phyloP scores from a whole-genome alignment of 1,140 invertebrate species.

The Oncopodura yosiiana region DNA sequence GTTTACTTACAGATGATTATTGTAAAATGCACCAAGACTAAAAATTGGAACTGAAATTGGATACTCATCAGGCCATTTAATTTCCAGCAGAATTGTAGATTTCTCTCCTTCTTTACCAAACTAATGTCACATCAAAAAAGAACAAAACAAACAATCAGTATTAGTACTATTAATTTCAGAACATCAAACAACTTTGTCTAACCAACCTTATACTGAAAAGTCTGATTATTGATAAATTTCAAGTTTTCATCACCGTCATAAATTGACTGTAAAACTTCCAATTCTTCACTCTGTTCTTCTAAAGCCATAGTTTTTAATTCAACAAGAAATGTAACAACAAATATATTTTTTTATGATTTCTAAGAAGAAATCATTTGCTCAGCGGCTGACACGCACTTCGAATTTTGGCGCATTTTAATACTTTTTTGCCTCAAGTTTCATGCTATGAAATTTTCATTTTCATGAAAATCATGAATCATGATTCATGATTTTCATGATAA shows the following conservation, averaged over 20 bases:
- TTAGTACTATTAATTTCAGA: not conserved
- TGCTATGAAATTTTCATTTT: too few relatives aligned
- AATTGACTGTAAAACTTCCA: slow-evolving; percentile 82
- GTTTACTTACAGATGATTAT: slow-evolving; percentile 74
- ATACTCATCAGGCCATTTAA: slow-evolving; percentile 74
- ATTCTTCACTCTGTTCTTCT: slow-evolving; percentile 71
- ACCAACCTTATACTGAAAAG: slow-evolving; percentile 82
- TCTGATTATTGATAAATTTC: slow-evolving; percentile 62
- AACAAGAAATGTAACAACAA: not conserved
- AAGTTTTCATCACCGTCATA: slow-evolving; percentile 86
- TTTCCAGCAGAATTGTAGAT: slow-evolving; percentile 77
- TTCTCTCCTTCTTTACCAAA: slow-evolving; percentile 68
- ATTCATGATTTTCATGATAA: too few relatives aligned
- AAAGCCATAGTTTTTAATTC: slow-evolving; percentile 51
- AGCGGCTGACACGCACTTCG: too few relatives aligned
- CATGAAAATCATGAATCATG: too few relatives aligned
- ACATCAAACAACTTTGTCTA: not conserved
- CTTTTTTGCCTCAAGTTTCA: too few relatives aligned
- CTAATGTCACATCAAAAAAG: too few relatives aligned
- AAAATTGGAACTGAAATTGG: slow-evolving; percentile 68
- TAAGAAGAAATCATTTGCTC: too few relatives aligned
- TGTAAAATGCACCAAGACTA: slow-evolving; percentile 87
- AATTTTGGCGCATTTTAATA: too few relatives aligned
- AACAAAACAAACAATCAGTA: not conserved
- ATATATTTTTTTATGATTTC: too few relatives aligned